A percentile compares a stretch with the other conserved stretches of the same genome.
Evolutionary conservation across 1,140 invertebrate genomes (phyloP).

Genomic region (Ostrea denselamellosa): DNA sequence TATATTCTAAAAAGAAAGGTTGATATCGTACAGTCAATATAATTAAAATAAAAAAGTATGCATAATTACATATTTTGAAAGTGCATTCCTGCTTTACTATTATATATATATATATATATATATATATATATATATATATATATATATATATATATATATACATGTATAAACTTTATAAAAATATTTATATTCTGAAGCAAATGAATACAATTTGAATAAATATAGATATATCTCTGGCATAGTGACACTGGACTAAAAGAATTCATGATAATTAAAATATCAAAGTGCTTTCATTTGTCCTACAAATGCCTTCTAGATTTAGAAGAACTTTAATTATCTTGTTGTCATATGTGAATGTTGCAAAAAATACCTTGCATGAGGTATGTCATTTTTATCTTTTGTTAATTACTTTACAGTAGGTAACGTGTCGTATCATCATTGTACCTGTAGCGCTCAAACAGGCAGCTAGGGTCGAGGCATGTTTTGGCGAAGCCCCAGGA

Average conservation of each 20-base stretch:
- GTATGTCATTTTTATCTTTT: constrained; percentile 28
- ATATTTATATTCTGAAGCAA: background rate
- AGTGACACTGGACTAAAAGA: background rate
- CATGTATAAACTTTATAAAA: background rate
- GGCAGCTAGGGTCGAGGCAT: too few relatives aligned
- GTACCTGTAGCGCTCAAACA: too few relatives aligned
- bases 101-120: too few relatives aligned
- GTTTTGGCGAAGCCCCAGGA: too few relatives aligned
- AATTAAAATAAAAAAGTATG: too few relatives aligned
- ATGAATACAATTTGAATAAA: constrained; percentile 35
- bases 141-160: too few relatives aligned
- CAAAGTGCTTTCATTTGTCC: constrained; percentile 35
- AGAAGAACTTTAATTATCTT: constrained; percentile 36
- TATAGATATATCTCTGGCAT: background rate
- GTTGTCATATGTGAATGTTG: constrained; percentile 5
- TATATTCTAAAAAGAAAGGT: too few relatives aligned
- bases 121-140: too few relatives aligned
- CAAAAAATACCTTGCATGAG: constrained; percentile 16
- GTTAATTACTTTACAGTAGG: constrained; percentile 1
- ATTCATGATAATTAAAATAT: constrained; percentile 29
- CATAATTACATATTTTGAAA: too few relatives aligned
- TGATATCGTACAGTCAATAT: too few relatives aligned
- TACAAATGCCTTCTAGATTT: constrained; percentile 29
- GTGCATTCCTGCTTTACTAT: too few relatives aligned
- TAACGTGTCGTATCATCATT: too few relatives aligned